Conservation (phyloP, 2,113 vertebrate genomes). For the Anoplopoma fimbria region DNA sequence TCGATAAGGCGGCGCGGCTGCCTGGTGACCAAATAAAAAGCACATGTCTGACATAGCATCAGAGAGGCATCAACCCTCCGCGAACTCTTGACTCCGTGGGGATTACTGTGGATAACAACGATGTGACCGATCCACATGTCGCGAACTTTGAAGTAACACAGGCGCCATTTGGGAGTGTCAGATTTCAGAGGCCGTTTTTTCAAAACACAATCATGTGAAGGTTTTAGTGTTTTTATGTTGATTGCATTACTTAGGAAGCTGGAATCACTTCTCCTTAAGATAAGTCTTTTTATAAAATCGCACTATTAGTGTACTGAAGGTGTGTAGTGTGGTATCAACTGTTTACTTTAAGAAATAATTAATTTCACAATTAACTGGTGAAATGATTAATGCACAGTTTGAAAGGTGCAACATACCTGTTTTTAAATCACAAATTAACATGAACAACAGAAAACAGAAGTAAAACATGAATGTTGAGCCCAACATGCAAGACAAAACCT, state of each 20-base stretch:
- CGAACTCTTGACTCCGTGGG: conserved; percentile 74
- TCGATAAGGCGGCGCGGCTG: conserved; percentile 65
- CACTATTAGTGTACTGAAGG: no score
- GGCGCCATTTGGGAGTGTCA: conserved; percentile 49
- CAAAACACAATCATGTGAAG: background rate
- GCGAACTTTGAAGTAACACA: conserved; percentile 44
- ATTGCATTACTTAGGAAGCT: background rate
- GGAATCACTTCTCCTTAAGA: background rate
- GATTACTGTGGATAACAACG: conserved; percentile 60
- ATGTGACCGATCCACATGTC: conserved; percentile 62
- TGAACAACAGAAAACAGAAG: background rate
- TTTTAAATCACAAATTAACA: background rate
- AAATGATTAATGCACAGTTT: background rate
- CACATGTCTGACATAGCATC: conserved; percentile 75
- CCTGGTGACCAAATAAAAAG: conserved; percentile 76
- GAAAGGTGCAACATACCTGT: background rate
- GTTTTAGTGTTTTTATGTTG: background rate
- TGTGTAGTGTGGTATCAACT: no score
- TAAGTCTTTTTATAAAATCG: background rate
- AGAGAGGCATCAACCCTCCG: conserved; percentile 71
- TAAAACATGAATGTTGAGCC: background rate
- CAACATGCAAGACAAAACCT: conserved; percentile 8
- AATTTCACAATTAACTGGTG: background rate
- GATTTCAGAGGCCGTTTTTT: conserved; percentile 14
- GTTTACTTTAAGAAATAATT: background rate